Evolutionary conservation across 2,113 vertebrate species (phyloP), one percentile per base, ranked within the genome.

Genomic region (Cairina moschata): DNA sequence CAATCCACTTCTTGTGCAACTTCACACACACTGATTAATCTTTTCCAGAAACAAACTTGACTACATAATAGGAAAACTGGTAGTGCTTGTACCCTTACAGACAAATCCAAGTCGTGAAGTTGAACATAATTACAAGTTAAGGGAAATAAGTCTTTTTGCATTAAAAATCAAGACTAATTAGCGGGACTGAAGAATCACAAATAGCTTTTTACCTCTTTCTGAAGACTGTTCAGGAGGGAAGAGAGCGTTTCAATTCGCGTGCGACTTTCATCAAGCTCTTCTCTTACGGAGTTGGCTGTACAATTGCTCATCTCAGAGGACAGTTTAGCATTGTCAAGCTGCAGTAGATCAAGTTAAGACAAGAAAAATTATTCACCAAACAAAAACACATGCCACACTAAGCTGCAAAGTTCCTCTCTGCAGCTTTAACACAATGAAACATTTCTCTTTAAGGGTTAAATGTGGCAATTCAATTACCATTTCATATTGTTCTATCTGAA

Each of bases 311-410:
- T 99, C 97, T 99, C 98, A 1, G 98, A 98, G 3, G 98, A 94
- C 16, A 98, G 93, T 5, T 97, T 98, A 76, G 99, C 97, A 87
- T 99, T 99, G 89, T 99, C 99, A 67, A 99, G 97, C 99, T 99
- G 96, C 14, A 83, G 68, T 17, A 86, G 65, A 95, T 20, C 28
- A 81, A 83, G n/a, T 12, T 10, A 60, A 55, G 2, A 42, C 34
- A 65, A 86, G 75, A 75, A 93, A 95, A 77, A 67, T 36, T 3
- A 89, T 42, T 68, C 54, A 50, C 28, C 28, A 38, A 36, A 36
- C n/a, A 52, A 71, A 67, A 3, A 40, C 60, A 62, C 68, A 90
- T 1, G 9, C 2, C 7, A 56, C 1, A 18, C n/a, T 44, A 42
- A 93, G 36, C 44, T 8, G 2, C 65, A 4, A 12, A 91, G 42